phyloP scores from a whole-genome alignment of 2,888 invertebrate species.

The Seladonia tumulorum region DNA sequence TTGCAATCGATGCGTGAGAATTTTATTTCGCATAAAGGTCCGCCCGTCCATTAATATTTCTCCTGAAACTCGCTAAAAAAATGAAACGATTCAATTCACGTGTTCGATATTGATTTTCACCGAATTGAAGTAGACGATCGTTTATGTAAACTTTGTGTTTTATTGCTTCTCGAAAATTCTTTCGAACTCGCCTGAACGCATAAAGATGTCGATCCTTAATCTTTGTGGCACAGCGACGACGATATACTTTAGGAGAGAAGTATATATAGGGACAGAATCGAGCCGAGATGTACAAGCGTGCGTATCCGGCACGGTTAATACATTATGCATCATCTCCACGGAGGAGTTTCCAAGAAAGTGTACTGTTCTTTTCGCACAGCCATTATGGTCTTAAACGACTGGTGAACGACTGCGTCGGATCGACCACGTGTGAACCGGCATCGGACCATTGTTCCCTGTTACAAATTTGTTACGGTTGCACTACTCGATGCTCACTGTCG shows the following conservation, averaged over 20 bases:
- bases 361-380: slow-evolving; percentile 46
- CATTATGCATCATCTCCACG: slow-evolving; percentile 60
- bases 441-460: slow-evolving; percentile 35
- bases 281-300: slow-evolving; percentile 32
- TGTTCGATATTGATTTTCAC: too few relatives aligned
- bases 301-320: slow-evolving; percentile 62
- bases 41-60: too few relatives aligned
- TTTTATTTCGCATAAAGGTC: too few relatives aligned
- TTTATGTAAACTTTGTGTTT: neutral
- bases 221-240: slow-evolving; percentile 12
- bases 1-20: too few relatives aligned
- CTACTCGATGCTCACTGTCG: neutral
- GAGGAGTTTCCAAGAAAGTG: slow-evolving; percentile 54
- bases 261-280: slow-evolving; percentile 35
- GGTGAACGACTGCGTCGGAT: slow-evolving; percentile 44
- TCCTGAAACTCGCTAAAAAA: too few relatives aligned
- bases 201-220: neutral
- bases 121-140: too few relatives aligned
- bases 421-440: slow-evolving; percentile 28
- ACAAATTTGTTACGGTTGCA: slow-evolving; percentile 2
- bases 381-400: slow-evolving; percentile 45
- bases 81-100: too few relatives aligned
- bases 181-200: neutral
- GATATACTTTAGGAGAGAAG: slow-evolving; percentile 36
- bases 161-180: neutral